These are phyloP conservation scores for Chlamydotis undulata DNA, from an alignment of 2,113 vertebrate genomes.

Conservation along the genomic window DNA sequence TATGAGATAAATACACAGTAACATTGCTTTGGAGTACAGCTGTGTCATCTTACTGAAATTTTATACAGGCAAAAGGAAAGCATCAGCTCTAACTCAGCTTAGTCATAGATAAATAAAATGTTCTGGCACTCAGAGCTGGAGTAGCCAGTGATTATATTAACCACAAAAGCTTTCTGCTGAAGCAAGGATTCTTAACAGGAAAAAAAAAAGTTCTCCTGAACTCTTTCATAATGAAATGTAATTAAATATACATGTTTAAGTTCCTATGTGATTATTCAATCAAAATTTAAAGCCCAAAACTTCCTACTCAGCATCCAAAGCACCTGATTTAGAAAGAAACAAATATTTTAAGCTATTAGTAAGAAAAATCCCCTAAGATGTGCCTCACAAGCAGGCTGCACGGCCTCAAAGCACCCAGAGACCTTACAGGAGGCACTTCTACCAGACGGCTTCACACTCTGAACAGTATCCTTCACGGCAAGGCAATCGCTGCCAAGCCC, in stretches of 20 bases:
- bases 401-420: fast-evolving
- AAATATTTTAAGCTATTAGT: fast-evolving
- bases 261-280: background rate
- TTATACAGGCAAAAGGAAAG: background rate
- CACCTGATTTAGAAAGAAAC: fast-evolving
- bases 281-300: background rate
- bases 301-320: background rate
- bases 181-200: background rate
- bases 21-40: background rate
- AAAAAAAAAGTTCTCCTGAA: background rate
- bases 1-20: background rate
- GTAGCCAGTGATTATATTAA: background rate
- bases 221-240: fast-evolving
- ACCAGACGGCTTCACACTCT: fast-evolving
- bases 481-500: too few species aligned
- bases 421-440: fast-evolving
- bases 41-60: background rate
- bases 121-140: background rate
- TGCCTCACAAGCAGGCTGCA: fast-evolving
- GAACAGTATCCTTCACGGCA: fast-evolving
- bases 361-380: fast-evolving
- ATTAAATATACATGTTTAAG: background rate
- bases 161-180: background rate
- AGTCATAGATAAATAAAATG: fast-evolving
- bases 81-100: background rate